Percentiles rank a stretch among this genome's conserved stretches.
Evolutionary conservation across 2,888 invertebrate species (phyloP).

Genomic region (Plagodis pulveraria): DNA sequence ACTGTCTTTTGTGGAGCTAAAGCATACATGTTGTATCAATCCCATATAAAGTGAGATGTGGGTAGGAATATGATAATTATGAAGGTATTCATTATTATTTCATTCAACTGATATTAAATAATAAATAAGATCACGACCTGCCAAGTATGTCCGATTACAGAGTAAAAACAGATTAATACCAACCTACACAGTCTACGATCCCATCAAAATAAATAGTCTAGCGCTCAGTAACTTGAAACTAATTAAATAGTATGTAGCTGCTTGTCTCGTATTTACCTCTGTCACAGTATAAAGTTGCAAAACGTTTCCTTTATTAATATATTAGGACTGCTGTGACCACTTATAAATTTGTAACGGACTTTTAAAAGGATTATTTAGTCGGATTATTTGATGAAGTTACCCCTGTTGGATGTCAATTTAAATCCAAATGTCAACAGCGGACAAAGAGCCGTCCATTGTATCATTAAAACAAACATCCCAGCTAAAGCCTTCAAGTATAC

Average conservation of each 20-base stretch:
- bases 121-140: too few species aligned
- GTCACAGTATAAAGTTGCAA: neutral
- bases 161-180: too few species aligned
- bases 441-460: neutral
- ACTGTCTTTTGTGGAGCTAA: too few species aligned
- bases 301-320: too few species aligned
- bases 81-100: too few species aligned
- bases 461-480: constrained; percentile 1
- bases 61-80: too few species aligned
- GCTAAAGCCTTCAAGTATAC: neutral
- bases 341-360: too few species aligned
- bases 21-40: too few species aligned
- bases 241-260: constrained; percentile 10
- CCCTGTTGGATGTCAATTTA: neutral
- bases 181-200: constrained; percentile 8
- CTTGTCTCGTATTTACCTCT: constrained; percentile 19
- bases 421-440: constrained; percentile 3
- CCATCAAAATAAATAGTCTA: constrained; percentile 20
- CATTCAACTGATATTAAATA: too few species aligned
- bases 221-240: constrained; percentile 16
- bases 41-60: too few species aligned
- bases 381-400: constrained; percentile 9
- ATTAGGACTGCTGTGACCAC: too few species aligned
- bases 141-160: too few species aligned
- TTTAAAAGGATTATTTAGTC: neutral